Evolutionary conservation across 2,797 vertebrate genomes (phyloP), one percentile per base, ranked within the genome.

Genomic region (Carduelis carduelis): DNA sequence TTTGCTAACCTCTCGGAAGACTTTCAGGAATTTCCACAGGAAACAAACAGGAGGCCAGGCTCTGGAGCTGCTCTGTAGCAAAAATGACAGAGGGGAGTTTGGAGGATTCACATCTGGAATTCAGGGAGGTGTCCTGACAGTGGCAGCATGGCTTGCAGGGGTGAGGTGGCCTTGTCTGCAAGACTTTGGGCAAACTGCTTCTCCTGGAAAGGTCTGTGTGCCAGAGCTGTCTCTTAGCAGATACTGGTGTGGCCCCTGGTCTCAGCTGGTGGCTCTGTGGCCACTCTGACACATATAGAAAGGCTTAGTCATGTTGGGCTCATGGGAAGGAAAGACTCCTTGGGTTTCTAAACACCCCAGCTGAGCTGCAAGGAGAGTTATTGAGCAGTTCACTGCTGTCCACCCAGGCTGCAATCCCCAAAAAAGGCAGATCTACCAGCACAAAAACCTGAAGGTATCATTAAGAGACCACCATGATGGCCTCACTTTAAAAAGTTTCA

Each of bases 21-120:
- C 47, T 83, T 93, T 70, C 71, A 85, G 71, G 71, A 94, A 89
- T 91, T 95, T 91, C 75, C n/a, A 77, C 50, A 61, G 63, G 37
- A 77, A 81, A 55, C 26, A 85, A 85, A 60, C 19, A 91, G 39
- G 35, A 61, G 61, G 20, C 41, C 30, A 43, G 26, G 24, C 9
- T 4, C 16, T 56, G 53, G 63, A 69, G 46, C 23, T 75, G 57
- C 13, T n/a, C 24, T 43, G 37, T 22, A 82, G 66, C 39, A 72
- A 79, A 88, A 82, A 59, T 6, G 12, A 60, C 16, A 50, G 39
- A 57, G 46, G 14, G 4, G 18, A 49, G 8, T 47, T 60, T 28
- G 53, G n/a, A 88, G 26, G 56, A 47, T 60, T 91, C 19, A 9
- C 26, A 47, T 74, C n/a, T 88, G 90, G 61, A 66, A 86, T 69